These are phyloP conservation scores for Benthosema pterotum DNA, from an alignment of 2,797 vertebrate genomes.

Conservation along the genomic window DNA sequence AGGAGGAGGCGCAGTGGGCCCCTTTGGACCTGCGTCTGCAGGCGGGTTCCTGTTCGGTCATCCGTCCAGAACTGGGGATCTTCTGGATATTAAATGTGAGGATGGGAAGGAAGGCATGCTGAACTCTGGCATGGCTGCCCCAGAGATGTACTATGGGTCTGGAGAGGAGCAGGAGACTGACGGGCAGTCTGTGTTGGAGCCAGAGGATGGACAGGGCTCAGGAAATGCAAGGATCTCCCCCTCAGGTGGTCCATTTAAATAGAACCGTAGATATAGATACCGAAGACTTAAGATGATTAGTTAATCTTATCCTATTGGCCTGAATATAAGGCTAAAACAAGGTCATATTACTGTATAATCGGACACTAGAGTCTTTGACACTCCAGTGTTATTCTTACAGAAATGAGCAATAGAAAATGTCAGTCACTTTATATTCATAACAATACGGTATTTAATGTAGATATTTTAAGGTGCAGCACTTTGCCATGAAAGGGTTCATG, in stretches of 20 bases:
- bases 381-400: no score
- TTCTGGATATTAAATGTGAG: slow-evolving; percentile 88
- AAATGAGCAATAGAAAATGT: no score
- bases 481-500: no score
- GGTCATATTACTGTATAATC: no score
- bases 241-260: slow-evolving; percentile 74
- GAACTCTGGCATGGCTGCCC: slow-evolving; percentile 75
- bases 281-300: no score
- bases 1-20: slow-evolving; percentile 25
- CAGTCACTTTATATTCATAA: no score
- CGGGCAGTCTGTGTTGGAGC: slow-evolving; percentile 71
- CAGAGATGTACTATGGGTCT: slow-evolving; percentile 84
- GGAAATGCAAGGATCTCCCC: slow-evolving; percentile 80
- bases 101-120: slow-evolving; percentile 83
- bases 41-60: slow-evolving; percentile 79
- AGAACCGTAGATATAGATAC: neutral
- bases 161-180: slow-evolving; percentile 82
- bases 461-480: no score
- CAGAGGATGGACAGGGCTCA: slow-evolving; percentile 77
- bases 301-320: no score
- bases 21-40: slow-evolving; percentile 67
- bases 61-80: slow-evolving; percentile 74
- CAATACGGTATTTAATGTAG: no score
- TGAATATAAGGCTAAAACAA: no score
- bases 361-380: no score